Conservation (phyloP, 2,797 vertebrate genomes). For the Macrochelys suwanniensis region DNA sequence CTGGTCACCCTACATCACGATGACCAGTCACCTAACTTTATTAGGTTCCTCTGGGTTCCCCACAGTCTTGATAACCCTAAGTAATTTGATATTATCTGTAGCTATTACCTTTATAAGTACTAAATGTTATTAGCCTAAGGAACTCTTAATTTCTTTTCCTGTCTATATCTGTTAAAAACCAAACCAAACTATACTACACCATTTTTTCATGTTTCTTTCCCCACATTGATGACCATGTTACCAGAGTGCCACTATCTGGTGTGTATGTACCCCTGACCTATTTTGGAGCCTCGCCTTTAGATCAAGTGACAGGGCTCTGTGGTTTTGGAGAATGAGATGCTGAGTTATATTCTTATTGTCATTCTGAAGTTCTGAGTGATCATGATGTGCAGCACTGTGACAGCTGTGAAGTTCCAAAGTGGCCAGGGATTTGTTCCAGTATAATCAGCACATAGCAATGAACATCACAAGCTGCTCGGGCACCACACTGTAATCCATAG, state of each 20-base stretch:
- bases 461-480: background rate
- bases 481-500: fast-evolving
- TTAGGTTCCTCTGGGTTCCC: background rate
- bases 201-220: background rate
- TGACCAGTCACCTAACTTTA: background rate
- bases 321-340: background rate
- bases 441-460: background rate
- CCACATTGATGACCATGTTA: background rate
- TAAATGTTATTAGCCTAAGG: background rate
- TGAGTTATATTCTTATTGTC: background rate
- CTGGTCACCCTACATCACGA: background rate
- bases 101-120: background rate
- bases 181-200: background rate
- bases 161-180: background rate
- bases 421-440: background rate
- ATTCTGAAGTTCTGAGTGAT: background rate
- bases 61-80: background rate
- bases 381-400: background rate
- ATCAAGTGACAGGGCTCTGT: background rate
- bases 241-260: background rate
- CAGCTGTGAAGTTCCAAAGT: background rate
- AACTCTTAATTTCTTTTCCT: background rate
- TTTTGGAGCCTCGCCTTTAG: background rate
- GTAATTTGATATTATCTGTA: background rate
- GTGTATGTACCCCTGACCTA: background rate